Conservation (phyloP, 2,888 invertebrate genomes). For the Melolontha melolontha region DNA sequence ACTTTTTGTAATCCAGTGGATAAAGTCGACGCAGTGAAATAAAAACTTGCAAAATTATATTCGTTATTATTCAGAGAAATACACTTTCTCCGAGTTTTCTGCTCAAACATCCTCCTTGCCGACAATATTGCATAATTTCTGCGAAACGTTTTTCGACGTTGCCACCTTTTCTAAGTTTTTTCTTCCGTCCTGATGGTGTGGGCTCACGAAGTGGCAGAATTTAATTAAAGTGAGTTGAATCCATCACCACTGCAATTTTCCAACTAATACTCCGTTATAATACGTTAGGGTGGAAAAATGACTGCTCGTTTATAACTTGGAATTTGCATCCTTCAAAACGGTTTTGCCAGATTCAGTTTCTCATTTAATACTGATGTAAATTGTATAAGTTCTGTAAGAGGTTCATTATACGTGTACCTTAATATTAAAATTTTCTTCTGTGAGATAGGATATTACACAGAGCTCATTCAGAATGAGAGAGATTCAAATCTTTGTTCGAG, state of each 20-base stretch:
- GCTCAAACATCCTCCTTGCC: conserved; percentile 20
- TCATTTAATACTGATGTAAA: conserved; percentile 45
- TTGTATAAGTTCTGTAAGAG: conserved; percentile 32
- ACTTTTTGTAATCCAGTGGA: conserved; percentile 13
- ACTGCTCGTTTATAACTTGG: conserved; percentile 56
- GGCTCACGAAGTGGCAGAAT: conserved; percentile 55
- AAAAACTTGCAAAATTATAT: conserved; percentile 35
- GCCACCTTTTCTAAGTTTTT: conserved; percentile 48
- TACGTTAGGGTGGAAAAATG: conserved; percentile 56
- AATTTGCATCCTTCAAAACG: conserved; percentile 56
- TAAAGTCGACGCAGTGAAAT: conserved; percentile 16
- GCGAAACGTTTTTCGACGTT: conserved; percentile 43
- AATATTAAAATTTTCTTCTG: conserved; percentile 14
- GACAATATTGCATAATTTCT: conserved; percentile 43
- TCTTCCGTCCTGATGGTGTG: conserved; percentile 24
- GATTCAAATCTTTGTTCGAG: neutral
- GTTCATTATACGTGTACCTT: conserved; percentile 13
- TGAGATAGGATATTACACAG: neutral
- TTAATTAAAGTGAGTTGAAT: conserved; percentile 59
- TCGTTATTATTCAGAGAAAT: conserved; percentile 36
- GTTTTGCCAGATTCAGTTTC: conserved; percentile 45
- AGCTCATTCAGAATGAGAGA: neutral
- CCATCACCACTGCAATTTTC: conserved; percentile 58
- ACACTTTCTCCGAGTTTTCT: conserved; percentile 32
- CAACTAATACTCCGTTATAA: conserved; percentile 57